Conservation (phyloP, 2,797 vertebrate species). For the Rhynchonycteris naso region DNA sequence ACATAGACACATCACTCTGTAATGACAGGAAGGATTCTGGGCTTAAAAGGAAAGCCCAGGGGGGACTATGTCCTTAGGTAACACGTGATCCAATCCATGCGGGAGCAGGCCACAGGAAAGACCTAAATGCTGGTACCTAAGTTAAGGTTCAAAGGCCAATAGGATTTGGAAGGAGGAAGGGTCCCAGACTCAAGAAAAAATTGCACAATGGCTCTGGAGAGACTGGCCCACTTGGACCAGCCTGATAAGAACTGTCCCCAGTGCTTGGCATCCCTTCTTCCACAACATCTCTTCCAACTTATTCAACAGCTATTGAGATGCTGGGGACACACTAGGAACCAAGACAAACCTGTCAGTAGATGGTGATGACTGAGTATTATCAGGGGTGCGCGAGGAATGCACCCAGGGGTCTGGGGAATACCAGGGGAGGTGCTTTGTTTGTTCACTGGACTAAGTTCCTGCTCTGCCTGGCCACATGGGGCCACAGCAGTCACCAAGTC, state of each 20-base stretch:
- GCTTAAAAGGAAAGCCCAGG: not conserved
- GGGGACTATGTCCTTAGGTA: not conserved
- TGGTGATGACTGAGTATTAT: not conserved
- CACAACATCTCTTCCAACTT: not conserved
- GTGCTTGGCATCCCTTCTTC: not conserved
- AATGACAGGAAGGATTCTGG: not conserved
- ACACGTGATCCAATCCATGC: not conserved
- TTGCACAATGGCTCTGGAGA: not conserved
- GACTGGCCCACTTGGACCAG: not conserved
- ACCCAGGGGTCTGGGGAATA: not conserved
- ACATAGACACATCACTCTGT: not conserved
- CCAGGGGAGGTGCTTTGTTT: not conserved
- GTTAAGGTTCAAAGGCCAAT: not conserved
- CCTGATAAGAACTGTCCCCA: not conserved
- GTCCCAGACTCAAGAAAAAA: not conserved
- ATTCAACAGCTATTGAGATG: not conserved
- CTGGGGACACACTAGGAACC: not conserved
- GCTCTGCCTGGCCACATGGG: not conserved
- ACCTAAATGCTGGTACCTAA: not conserved
- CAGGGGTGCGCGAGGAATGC: fast-evolving
- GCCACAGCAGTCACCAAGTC: not conserved
- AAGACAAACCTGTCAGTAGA: not conserved
- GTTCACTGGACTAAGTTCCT: not conserved
- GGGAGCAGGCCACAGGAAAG: not conserved
- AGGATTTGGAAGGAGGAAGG: not conserved